Conservation (phyloP, 2,797 vertebrate species). For the Acrocephalus scirpaceus region DNA sequence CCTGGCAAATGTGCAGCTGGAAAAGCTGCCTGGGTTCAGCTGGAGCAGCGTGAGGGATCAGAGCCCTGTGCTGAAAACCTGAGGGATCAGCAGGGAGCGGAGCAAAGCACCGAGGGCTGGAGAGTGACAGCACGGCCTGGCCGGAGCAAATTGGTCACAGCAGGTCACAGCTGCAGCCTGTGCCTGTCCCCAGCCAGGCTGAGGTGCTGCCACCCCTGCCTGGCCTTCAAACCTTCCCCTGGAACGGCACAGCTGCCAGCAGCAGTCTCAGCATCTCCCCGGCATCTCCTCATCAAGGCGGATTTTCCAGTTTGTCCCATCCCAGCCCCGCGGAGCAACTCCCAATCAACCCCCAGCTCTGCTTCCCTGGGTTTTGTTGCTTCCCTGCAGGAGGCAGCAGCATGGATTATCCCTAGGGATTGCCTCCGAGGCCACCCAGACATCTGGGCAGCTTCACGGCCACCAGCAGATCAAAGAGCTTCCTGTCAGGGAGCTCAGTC, state of each 20-base stretch:
- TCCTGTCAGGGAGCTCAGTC: neutral
- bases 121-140: neutral
- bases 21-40: neutral
- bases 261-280: neutral
- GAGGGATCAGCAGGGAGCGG: neutral
- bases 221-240: neutral
- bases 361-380: fast-evolving
- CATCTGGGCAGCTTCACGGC: neutral
- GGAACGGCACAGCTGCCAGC: neutral
- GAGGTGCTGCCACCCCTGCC: neutral
- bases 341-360: neutral
- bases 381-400: neutral
- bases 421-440: neutral
- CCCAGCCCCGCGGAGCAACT: neutral
- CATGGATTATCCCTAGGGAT: neutral
- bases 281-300: neutral
- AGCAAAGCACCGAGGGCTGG: neutral
- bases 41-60: fast-evolving
- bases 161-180: neutral
- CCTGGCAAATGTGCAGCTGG: neutral
- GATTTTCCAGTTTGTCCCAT: neutral
- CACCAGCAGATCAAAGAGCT: neutral
- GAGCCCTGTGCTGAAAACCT: neutral
- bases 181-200: neutral
- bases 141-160: neutral